Base-by-base conservation (phyloP, 1,140 invertebrate species). In the Drosophila lacertosa region DNA sequence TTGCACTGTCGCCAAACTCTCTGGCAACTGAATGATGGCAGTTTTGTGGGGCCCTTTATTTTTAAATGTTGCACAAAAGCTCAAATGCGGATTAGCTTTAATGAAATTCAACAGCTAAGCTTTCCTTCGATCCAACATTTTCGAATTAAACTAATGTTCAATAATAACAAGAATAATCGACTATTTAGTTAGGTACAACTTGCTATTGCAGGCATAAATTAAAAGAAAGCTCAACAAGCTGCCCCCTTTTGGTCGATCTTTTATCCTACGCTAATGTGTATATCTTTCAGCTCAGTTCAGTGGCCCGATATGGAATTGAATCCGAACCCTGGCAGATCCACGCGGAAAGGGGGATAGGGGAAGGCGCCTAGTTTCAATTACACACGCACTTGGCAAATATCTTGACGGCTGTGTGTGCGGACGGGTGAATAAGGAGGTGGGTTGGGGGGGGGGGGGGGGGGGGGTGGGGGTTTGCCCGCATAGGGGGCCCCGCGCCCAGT, bases 291-390 rank as follows among this genome's bases (percentile, higher is more conserved):
- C 44, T 54, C 24, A 22, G 57, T 62, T 73, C 70, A 67, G 24
- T 60, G 47, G 24, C 68, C 45, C 20, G 13, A n/a, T 13, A 4
- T 44, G 57, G 47, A 45, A 22, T 57, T 58, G 15, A 48, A 50
- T 58, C 33, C 32, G 5, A 45, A 18, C 13, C 5, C 20, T 24
- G 16, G 16, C 45, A 22, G 57, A 63, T 60, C 35, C 47, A 29
- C 4, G 37, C 10, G 13, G 11, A 3, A 4, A 24, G 42, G 20
- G 20, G 42, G 39, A 7, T n/a, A n/a, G 3, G 9, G 11, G 16
- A 26, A 24, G 76, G 42, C 48, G 65, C 77, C 77, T 81, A 86
- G 81, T 86, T 86, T 86, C 81, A 86, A 86, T 86, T 86, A 86
- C 81, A 88, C 82, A 88, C 82, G 82, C 81, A 88, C 73, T 88